Base-by-base conservation (phyloP, 2,888 invertebrate species). In the Hanleya hanleyi region DNA sequence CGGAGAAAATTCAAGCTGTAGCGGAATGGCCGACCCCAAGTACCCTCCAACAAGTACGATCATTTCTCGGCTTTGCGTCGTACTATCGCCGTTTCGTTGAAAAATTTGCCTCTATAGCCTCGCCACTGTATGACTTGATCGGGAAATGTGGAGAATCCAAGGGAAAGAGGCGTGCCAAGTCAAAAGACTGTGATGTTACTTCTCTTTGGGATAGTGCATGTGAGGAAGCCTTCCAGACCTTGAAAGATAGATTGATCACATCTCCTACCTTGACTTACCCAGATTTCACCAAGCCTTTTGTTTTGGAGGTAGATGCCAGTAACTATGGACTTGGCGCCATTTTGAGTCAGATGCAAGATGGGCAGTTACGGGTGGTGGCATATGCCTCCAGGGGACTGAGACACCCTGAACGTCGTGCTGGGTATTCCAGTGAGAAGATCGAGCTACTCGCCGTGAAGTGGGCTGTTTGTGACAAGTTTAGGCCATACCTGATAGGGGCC, bases 361-460 rank as follows among this genome's bases (percentile, higher is more conserved):
- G 74, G 9, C 36, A 69, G 12, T 67, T 67, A 47, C 49, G 41
- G 35, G 76, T 71, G 1, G 69, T 79, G n/a, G 73, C 75, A 15
- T 78, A 51, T 51, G 51, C 51, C 7, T 51, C 22, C 22, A 51
- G 51, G 26, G 51, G 22, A 22, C 26, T 51, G 35, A 32, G 72
- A 22, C 51, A 47, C 1, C 38, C 72, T 33, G 77, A 77, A 33
- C 15, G 61, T 22, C 71, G 70, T 22, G 65, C 66, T 47, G 33
- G 33, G 36, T 67, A 74, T 22, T 78, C 77, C 62, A 76, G 75
- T 37, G 72, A 64, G 47, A 79, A 77, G 62, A 15, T 79, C 22
- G 76, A 77, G 49, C 67, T 74, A 33, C 69, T 79, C 5, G 79
- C 67, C 3, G 50, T 76, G 6, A 79, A 79, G 61, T 78, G 79